A percentile compares a stretch with the other conserved stretches of the same genome.
Conservation (phyloP, 2,113 vertebrate genomes). For the Lates calcarifer region DNA sequence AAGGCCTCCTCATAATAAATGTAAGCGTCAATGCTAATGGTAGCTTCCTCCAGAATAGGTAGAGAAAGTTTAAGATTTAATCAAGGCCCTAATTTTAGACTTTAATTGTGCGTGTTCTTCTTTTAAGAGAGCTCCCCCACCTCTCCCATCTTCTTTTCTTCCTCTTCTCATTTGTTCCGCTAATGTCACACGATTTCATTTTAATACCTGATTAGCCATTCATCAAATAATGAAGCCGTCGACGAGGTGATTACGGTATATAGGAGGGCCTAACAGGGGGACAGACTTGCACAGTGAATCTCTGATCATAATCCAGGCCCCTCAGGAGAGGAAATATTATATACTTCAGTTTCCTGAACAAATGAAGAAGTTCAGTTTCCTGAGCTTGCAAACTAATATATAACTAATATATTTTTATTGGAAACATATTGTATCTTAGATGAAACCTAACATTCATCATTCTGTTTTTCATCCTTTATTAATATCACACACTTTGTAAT, state of each 20-base stretch:
- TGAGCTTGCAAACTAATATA: too few species aligned
- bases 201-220: slow-evolving; percentile 87
- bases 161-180: slow-evolving; percentile 84
- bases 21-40: slow-evolving; percentile 72
- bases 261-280: slow-evolving; percentile 25
- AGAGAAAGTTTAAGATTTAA: slow-evolving; percentile 85
- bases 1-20: slow-evolving; percentile 67
- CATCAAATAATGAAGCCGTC: slow-evolving; percentile 78
- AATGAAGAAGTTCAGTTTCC: slow-evolving; percentile 3
- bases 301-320: slow-evolving; percentile 47
- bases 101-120: slow-evolving; percentile 78
- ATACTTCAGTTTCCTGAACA: too few species aligned
- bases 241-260: slow-evolving; percentile 63
- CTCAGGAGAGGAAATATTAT: background rate
- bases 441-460: background rate
- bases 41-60: slow-evolving; percentile 78
- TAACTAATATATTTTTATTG: too few species aligned
- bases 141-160: slow-evolving; percentile 67
- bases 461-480: background rate
- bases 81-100: slow-evolving; percentile 86
- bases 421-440: background rate
- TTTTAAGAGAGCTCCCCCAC: slow-evolving; percentile 72
- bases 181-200: slow-evolving; percentile 82
- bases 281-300: slow-evolving; percentile 19
- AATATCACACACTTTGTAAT: too few species aligned